Conservation (phyloP, 2,113 vertebrate species). For the Eupsittula cactorum region DNA sequence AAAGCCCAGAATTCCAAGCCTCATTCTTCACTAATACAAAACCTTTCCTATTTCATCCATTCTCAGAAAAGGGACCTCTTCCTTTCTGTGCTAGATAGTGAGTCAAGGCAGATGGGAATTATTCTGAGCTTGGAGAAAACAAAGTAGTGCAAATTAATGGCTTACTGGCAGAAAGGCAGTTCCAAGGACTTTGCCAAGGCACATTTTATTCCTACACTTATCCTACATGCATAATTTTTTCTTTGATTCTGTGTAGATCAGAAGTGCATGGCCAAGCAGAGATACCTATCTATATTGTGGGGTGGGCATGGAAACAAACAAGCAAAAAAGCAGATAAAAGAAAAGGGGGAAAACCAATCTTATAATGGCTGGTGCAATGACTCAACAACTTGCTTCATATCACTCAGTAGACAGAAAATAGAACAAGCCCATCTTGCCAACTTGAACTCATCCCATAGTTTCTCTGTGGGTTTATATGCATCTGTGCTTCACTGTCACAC, state of each 20-base stretch:
- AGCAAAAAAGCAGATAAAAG: background rate
- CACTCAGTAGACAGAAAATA: background rate
- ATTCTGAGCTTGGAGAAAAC: constrained; percentile 68
- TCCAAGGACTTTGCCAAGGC: constrained; percentile 47
- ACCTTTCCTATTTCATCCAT: background rate
- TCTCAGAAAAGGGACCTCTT: constrained; percentile 35
- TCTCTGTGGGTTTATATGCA: background rate
- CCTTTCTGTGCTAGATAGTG: constrained; percentile 47
- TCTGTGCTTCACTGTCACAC: background rate
- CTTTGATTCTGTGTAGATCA: constrained; percentile 16
- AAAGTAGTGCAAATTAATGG: constrained; percentile 69
- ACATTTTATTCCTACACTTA: constrained; percentile 57
- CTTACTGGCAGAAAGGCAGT: constrained; percentile 56
- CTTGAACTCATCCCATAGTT: background rate
- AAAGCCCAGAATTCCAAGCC: constrained; percentile 43
- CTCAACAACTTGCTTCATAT: background rate
- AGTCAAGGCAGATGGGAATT: constrained; percentile 68
- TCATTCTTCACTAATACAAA: constrained; percentile 21
- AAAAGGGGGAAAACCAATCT: background rate
- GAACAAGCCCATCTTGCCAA: background rate
- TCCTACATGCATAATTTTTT: constrained; percentile 22
- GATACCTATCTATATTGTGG: background rate
- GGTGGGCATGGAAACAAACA: background rate
- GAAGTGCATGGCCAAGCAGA: constrained; percentile 19
- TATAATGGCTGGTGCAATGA: background rate